These are phyloP conservation scores for Tetragonisca angustula DNA, from an alignment of 2,888 invertebrate species.

Conservation along the genomic window DNA sequence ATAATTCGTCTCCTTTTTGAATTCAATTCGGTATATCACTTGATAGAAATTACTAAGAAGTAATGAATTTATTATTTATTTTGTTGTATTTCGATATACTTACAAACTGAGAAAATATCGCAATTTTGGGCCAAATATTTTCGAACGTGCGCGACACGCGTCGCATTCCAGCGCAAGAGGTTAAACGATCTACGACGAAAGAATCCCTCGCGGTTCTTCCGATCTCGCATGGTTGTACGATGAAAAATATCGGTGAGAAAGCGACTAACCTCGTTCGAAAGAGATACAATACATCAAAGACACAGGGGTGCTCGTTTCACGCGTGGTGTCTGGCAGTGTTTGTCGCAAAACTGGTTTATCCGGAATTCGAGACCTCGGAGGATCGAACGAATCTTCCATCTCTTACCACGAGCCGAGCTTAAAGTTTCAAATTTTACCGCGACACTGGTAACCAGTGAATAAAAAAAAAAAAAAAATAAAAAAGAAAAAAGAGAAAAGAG, in stretches of 20 bases:
- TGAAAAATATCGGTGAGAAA: conserved; percentile 28
- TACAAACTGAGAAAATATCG: no score
- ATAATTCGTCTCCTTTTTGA: no score
- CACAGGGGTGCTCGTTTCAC: conserved; percentile 14
- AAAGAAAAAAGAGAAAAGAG: no score
- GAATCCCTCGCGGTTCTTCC: conserved; percentile 1
- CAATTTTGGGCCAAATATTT: no score
- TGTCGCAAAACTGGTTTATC: conserved; percentile 54
- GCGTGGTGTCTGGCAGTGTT: conserved; percentile 23
- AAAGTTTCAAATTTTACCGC: conserved; percentile 3
- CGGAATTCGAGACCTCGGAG: conserved; percentile 43
- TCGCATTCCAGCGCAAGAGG: background rate
- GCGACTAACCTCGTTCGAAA: conserved; percentile 47
- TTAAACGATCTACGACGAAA: background rate
- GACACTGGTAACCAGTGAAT: background rate
- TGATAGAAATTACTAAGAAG: no score
- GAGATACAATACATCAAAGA: conserved; percentile 8
- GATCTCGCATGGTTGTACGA: conserved; percentile 13
- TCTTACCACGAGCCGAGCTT: background rate
- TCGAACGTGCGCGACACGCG: no score
- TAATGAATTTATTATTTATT: no score
- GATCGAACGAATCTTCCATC: conserved; percentile 37
- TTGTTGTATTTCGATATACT: no score
- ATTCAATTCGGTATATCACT: no score
- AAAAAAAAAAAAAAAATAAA: background rate